These are phyloP conservation scores for Danio aesculapii DNA, from an alignment of 2,797 vertebrate species.

Conservation along the genomic window DNA sequence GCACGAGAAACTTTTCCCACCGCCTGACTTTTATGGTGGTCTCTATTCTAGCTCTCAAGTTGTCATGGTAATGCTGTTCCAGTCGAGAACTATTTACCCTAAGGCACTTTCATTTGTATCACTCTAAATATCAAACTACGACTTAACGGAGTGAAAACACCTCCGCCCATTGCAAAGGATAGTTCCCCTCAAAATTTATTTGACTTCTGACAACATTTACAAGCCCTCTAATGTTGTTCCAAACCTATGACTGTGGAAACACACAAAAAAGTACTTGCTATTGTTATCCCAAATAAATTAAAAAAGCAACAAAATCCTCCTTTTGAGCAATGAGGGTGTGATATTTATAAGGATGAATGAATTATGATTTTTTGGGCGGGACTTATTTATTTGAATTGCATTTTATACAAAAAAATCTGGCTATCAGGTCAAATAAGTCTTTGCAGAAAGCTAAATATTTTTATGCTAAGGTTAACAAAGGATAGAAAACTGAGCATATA, in stretches of 20 bases:
- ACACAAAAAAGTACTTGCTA: not conserved
- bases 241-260: not conserved
- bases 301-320: too few species aligned
- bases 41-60: conserved; percentile 57
- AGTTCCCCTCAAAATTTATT: not conserved
- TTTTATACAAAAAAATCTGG: too few species aligned
- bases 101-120: conserved; percentile 13
- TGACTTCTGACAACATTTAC: not conserved
- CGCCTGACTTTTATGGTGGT: conserved; percentile 52
- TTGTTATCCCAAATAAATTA: too few species aligned
- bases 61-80: conserved; percentile 32
- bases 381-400: too few species aligned
- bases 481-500: too few species aligned
- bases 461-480: not conserved
- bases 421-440: not conserved
- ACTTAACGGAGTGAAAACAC: conserved; percentile 1
- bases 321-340: too few species aligned
- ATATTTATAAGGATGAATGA: too few species aligned
- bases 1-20: conserved; percentile 19
- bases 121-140: conserved; percentile 14
- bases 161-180: not conserved
- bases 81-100: conserved; percentile 21
- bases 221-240: not conserved
- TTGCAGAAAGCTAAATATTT: not conserved
- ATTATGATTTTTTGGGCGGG: too few species aligned